A percentile compares a stretch with the other conserved stretches of the same genome.
phyloP scores from a whole-genome alignment of 1,140 invertebrate genomes.

The Drosophila burlai region DNA sequence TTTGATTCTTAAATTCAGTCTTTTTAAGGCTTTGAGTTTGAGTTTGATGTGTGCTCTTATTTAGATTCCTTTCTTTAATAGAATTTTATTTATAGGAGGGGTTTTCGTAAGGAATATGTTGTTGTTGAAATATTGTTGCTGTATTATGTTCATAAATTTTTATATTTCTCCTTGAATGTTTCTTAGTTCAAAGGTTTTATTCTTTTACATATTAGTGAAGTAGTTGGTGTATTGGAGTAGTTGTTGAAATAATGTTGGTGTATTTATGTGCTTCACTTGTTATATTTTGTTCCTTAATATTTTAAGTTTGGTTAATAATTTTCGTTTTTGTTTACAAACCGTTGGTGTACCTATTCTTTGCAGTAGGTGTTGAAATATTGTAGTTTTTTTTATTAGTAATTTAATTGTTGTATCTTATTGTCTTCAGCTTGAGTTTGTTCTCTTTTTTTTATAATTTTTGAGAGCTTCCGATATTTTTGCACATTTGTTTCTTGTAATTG shows the following conservation, averaged over 20 bases:
- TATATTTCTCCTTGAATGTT: background rate
- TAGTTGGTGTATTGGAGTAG: background rate
- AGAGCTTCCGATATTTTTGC: background rate
- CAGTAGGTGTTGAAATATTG: too few species aligned
- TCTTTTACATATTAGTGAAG: too few species aligned
- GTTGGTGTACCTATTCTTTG: background rate
- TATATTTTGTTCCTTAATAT: background rate
- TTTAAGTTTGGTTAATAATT: background rate
- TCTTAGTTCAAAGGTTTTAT: background rate
- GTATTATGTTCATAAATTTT: background rate
- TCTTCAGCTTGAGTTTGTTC: background rate
- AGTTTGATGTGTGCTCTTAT: too few species aligned
- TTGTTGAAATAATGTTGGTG: background rate
- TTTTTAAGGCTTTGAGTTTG: too few species aligned
- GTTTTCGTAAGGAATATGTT: too few species aligned
- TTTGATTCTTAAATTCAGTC: too few species aligned
- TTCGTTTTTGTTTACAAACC: background rate
- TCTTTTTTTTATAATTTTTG: background rate
- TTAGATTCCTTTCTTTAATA: too few species aligned
- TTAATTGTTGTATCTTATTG: too few species aligned
- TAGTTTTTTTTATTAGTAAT: too few species aligned
- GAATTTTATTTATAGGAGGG: too few species aligned
- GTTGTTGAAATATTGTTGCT: background rate
- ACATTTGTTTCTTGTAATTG: background rate
- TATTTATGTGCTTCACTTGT: background rate